Conservation (phyloP, 2,888 invertebrate species). For the Parelbella ahira region DNA sequence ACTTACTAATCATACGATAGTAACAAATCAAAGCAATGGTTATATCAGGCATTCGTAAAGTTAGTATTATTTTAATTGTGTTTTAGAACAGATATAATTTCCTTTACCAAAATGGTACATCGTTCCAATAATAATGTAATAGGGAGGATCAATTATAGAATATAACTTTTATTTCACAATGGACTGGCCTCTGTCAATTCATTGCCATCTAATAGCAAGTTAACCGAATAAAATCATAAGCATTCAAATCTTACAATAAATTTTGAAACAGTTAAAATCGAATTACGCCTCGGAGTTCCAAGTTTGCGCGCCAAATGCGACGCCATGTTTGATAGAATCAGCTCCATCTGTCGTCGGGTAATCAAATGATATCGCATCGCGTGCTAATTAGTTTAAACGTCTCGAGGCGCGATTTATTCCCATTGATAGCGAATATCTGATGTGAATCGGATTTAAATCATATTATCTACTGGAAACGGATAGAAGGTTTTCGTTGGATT, state of each 20-base stretch:
- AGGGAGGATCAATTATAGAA: too few species aligned
- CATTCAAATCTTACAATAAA: conserved; percentile 60
- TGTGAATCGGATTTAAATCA: conserved; percentile 6
- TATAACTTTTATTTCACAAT: too few species aligned
- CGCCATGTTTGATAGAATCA: conserved; percentile 60
- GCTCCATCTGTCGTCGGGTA: conserved; percentile 63
- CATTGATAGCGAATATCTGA: conserved; percentile 35
- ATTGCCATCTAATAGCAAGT: conserved; percentile 38
- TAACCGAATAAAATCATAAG: conserved; percentile 43
- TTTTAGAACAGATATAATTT: too few species aligned
- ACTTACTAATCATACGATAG: too few species aligned
- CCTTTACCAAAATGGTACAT: too few species aligned
- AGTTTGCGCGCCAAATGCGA: conserved; percentile 51
- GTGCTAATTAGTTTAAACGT: conserved; percentile 63
- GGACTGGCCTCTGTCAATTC: too few species aligned
- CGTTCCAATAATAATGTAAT: too few species aligned
- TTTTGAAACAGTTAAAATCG: conserved; percentile 61
- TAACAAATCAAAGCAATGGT: too few species aligned
- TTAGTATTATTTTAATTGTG: too few species aligned
- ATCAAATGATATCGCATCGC: conserved; percentile 72
- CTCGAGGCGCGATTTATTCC: conserved; percentile 44
- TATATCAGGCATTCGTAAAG: too few species aligned
- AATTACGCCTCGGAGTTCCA: conserved; percentile 55
- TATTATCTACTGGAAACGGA: background rate
- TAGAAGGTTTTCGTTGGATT: background rate